Evolutionary conservation across 2,113 vertebrate species (phyloP).

Genomic region (Nothocercus julius): DNA sequence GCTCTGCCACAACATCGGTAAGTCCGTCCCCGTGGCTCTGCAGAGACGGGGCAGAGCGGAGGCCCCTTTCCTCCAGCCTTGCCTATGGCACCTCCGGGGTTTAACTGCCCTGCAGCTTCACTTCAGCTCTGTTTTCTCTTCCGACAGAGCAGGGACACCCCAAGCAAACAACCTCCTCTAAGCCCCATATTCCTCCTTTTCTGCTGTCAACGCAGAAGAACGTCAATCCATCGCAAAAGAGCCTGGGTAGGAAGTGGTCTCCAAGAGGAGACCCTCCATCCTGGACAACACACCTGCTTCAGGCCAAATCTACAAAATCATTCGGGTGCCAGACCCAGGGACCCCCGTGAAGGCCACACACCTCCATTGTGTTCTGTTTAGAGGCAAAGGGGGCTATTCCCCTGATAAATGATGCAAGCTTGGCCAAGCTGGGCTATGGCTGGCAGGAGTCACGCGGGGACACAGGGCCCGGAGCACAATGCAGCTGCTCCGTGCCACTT

Average conservation of each 20-base stretch:
- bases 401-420: background rate
- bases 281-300: background rate
- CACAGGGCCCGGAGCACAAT: conserved; percentile 12
- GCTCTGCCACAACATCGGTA: conserved; percentile 85
- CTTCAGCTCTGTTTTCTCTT: accelerated
- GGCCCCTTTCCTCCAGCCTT: background rate
- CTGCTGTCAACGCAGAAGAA: background rate
- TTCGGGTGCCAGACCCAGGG: background rate
- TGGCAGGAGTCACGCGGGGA: background rate
- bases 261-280: background rate
- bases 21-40: background rate
- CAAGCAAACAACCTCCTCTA: too few species aligned
- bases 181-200: background rate
- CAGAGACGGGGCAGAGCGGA: accelerated
- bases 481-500: background rate
- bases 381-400: accelerated
- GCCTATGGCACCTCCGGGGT: background rate
- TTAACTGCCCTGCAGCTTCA: background rate
- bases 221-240: background rate
- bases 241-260: background rate
- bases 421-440: background rate
- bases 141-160: background rate
- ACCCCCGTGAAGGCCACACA: background rate
- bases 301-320: background rate
- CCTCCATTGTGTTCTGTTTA: background rate